These are phyloP conservation scores for Drosophila demipolita DNA, from an alignment of 2,888 invertebrate genomes.

Conservation along the genomic window DNA sequence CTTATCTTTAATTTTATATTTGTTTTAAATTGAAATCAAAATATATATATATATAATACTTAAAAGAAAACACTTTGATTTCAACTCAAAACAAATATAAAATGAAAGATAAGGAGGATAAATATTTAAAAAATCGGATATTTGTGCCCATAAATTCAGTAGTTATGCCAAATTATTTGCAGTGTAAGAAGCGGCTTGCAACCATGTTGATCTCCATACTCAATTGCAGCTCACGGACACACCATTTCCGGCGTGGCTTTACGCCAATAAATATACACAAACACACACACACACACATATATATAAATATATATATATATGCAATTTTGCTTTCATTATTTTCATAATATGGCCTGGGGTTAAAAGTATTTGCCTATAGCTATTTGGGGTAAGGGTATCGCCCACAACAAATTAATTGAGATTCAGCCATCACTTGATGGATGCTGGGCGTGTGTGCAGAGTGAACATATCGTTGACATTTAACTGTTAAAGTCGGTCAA, in stretches of 20 bases:
- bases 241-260: slow-evolving; percentile 11
- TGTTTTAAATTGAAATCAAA: no score
- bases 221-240: slow-evolving; percentile 6
- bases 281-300: neutral
- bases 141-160: neutral
- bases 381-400: neutral
- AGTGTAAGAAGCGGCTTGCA: neutral
- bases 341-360: neutral
- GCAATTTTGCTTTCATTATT: neutral
- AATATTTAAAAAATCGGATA: neutral
- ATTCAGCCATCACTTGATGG: neutral
- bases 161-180: neutral
- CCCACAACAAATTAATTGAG: neutral
- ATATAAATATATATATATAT: neutral
- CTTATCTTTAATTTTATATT: no score
- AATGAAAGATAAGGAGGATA: no score
- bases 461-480: slow-evolving; percentile 4
- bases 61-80: no score
- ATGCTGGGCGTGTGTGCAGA: neutral
- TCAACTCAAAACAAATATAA: no score
- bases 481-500: slow-evolving; percentile 1
- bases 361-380: neutral
- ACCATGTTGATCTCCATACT: neutral
- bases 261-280: neutral
- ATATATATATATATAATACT: no score